Evolutionary conservation across 2,113 vertebrate species (phyloP), one percentile per base, ranked within the genome.

Genomic region (Chrysochloris asiatica): DNA sequence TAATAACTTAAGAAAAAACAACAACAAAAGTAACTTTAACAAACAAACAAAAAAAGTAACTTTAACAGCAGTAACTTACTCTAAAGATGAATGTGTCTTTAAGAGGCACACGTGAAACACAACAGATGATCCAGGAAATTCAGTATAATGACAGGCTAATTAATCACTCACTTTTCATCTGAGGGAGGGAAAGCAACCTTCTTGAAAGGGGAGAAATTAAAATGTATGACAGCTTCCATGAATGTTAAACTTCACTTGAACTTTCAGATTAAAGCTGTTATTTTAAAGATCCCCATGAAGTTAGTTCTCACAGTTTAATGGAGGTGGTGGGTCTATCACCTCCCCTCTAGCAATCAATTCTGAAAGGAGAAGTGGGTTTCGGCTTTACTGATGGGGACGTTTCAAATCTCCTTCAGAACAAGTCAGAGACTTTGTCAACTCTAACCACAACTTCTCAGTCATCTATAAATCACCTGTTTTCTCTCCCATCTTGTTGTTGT

Each of bases 161-260:
- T 83, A 93, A 77, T 95, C 93, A 90, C 69, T 94, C 93, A 79
- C 69, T 94, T 59, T 86, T 93, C 65, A 92, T 94, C 63, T 67
- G 80, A 86, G 47, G 79, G 78, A 89, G 78, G 81, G 93, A 90
- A 88, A 83, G 48, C 36, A 88, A 65, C 71, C 41, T 79, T 91
- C 86, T 82, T 88, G 26, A 79, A 93, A 86, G 45, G 77, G 65
- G 83, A 84, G 89, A 92, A 76, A 90, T 85, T 76, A 83, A 63
- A 69, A 65, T 91, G 79, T 71, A 38, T 83, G 85, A 93, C 93
- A 93, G 86, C 88, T 83, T 94, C 52, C 65, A 56, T 90, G 79
- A 65, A 82, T 9, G 71, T 73, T 95, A 75, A 94, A 91, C 95
- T 95, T 93, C 88, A 92, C 28, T 79, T 93, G 93, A 96, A 96